phyloP scores from a whole-genome alignment of 2,888 invertebrate genomes.

The Lasius fuliginosus region DNA sequence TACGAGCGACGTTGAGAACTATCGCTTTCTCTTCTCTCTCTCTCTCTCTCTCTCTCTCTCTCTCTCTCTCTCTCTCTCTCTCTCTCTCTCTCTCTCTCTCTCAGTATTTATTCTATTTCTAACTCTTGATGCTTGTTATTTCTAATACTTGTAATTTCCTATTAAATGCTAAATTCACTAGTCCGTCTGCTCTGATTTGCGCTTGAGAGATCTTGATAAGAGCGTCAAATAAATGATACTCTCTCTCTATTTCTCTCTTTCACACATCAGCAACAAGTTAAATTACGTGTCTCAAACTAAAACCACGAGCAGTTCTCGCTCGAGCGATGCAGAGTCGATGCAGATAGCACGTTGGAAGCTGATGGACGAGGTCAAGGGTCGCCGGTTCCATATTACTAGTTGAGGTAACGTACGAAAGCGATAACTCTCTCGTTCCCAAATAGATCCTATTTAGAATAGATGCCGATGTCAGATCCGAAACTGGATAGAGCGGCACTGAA shows the following conservation, averaged over 20 bases:
- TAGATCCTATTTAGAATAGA: slow-evolving; percentile 29
- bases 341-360: slow-evolving; percentile 17
- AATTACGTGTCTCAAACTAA: slow-evolving; percentile 33
- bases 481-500: not conserved
- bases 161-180: not conserved
- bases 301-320: slow-evolving; percentile 13
- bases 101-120: not conserved
- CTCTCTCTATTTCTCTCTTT: not conserved
- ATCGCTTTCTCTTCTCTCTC: slow-evolving; percentile 2
- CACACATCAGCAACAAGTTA: slow-evolving; percentile 9
- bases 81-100: not conserved
- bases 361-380: slow-evolving; percentile 46
- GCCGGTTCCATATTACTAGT: slow-evolving; percentile 19
- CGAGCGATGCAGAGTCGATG: slow-evolving; percentile 40
- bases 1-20: slow-evolving; percentile 33
- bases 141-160: not conserved
- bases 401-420: slow-evolving; percentile 47
- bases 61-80: not conserved
- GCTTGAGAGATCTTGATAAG: not conserved
- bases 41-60: not conserved
- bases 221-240: not conserved
- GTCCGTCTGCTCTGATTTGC: not conserved
- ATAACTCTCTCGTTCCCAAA: slow-evolving; percentile 39
- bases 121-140: not conserved
- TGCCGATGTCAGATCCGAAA: slow-evolving; percentile 41